phyloP scores from a whole-genome alignment of 2,888 invertebrate species.

The Halocaridina rubra region DNA sequence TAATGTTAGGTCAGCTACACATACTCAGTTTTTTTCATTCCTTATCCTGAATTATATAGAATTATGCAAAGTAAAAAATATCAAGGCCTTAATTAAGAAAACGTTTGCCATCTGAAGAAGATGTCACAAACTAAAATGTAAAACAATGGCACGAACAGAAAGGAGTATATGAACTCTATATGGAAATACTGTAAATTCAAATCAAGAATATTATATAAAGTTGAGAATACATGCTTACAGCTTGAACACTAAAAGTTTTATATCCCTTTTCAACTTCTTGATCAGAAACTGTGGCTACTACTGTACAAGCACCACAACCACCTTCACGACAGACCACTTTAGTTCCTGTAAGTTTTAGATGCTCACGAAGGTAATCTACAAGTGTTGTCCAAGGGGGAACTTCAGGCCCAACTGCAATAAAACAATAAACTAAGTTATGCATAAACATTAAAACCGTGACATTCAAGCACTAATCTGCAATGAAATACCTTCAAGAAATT shows the following conservation, averaged over 20 bases:
- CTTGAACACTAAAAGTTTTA: slow-evolving; percentile 36
- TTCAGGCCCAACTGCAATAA: slow-evolving; percentile 26
- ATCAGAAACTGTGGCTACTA: slow-evolving; percentile 45
- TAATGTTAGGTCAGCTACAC: no score
- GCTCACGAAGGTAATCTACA: slow-evolving; percentile 41
- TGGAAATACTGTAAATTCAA: background rate
- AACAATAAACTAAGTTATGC: no score
- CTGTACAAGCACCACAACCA: slow-evolving; percentile 63
- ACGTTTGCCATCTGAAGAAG: no score
- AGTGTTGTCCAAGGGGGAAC: slow-evolving; percentile 33
- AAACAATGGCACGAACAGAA: no score
- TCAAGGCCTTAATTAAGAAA: no score
- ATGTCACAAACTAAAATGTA: no score
- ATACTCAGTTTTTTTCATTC: no score
- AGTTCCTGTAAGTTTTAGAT: slow-evolving; percentile 32
- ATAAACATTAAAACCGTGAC: no score
- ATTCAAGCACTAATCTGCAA: no score
- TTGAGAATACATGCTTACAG: slow-evolving; percentile 46
- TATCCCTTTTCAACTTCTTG: background rate
- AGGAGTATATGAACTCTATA: background rate
- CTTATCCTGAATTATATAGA: no score
- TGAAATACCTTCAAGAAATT: no score
- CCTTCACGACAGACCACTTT: slow-evolving; percentile 60
- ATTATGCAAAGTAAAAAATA: no score
- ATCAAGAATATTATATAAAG: background rate